phyloP scores from a whole-genome alignment of 2,797 vertebrate genomes.

The Neosilurus hyrtlii region DNA sequence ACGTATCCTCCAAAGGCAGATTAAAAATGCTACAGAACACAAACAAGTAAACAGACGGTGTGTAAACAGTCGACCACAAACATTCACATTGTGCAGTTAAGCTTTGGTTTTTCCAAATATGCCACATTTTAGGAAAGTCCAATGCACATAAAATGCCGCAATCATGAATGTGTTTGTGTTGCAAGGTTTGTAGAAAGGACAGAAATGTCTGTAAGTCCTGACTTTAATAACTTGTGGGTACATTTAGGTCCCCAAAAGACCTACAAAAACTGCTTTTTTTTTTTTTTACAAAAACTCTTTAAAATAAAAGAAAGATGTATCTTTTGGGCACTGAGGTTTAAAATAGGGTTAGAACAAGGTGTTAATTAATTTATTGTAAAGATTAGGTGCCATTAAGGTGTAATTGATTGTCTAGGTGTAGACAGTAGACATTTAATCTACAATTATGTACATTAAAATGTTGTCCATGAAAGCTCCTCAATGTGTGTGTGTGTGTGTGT shows the following conservation, averaged over 20 bases:
- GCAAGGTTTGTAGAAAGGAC: not conserved
- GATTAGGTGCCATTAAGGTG: too few relatives aligned
- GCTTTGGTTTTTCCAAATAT: constrained; percentile 21
- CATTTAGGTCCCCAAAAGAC: not conserved
- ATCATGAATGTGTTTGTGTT: not conserved
- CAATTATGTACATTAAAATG: not conserved
- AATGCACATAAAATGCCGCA: not conserved
- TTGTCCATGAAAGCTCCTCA: not conserved
- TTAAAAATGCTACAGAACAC: constrained; percentile 61
- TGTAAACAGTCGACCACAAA: constrained; percentile 2
- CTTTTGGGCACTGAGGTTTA: not conserved
- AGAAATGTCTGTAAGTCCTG: not conserved
- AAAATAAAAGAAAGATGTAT: not conserved
- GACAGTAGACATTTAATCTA: too few relatives aligned
- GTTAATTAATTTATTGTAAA: too few relatives aligned
- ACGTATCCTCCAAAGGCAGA: constrained; percentile 60
- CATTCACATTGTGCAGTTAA: not conserved
- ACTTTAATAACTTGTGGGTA: not conserved
- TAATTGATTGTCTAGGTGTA: too few relatives aligned
- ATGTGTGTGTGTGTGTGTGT: not conserved
- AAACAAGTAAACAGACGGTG: constrained; percentile 70
- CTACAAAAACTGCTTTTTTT: not conserved
- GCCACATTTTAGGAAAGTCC: not conserved
- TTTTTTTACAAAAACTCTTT: not conserved
- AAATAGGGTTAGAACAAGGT: too few relatives aligned